Base-by-base conservation (phyloP, 2,888 invertebrate species). In the Sabatieria punctata region DNA sequence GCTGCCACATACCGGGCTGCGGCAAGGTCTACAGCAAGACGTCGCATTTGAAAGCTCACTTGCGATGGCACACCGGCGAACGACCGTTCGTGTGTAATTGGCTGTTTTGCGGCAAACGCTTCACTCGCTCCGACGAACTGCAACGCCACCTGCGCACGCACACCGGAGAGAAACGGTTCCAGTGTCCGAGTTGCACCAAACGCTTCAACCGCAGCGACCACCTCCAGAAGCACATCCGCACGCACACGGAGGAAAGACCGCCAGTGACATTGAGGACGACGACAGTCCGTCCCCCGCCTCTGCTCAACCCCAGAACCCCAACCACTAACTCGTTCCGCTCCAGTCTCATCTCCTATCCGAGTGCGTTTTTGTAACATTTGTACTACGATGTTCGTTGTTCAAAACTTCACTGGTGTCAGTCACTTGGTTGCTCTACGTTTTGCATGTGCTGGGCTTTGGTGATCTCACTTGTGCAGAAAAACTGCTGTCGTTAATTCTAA, bases 131-230 rank as follows among this genome's bases (percentile, higher is more conserved):
- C 54, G 91, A 93, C 71, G 91, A 93, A 71, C 75, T 93, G 59
- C 91, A 91, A 72, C 77, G 91, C 61, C 91, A 93, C 69, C 75
- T 88, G 60, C 75, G 89, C 64, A 38, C 46, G 3, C 46, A 46
- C 30, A 42, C 41, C 43, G 26, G 23, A 24, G 42, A 46, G 19
- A 38, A 38, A n/a, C 76, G 88, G 41, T 93, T 93, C 72, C 85
- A 86, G 55, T 93, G 93, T 71, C 86, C 88, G 52, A 25, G 23
- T 59, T 93, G 93, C 75, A 86, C 88, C 73, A 93, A 95, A 73
- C 77, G 88, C 60, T 93, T 93, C 74, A 91, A 91, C 88, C 77
- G 93, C 59, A 85, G 85, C 62, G 93, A 93, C 71, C 93, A 93
- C 72, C 76, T 93, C 60, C 84, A 83, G 59, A 93, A 93, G 70